Conservation (phyloP, 1,140 invertebrate species). For the Drosophila nigromelanica region DNA sequence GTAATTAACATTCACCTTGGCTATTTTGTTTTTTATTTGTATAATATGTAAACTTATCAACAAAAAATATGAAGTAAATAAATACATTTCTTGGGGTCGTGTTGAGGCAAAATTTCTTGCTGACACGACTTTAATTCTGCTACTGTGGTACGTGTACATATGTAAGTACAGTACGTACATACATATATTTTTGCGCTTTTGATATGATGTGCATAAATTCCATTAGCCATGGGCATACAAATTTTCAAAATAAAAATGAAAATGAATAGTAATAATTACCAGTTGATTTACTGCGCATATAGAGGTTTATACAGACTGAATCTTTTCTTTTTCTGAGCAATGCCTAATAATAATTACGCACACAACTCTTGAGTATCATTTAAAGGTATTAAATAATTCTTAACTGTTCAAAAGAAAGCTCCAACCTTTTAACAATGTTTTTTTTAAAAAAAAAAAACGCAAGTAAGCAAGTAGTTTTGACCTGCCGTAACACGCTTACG, state of each 20-base stretch:
- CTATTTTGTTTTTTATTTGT: neutral
- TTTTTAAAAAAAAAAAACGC: no score
- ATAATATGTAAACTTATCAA: neutral
- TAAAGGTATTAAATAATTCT: no score
- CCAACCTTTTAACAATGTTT: no score
- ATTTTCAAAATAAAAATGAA: neutral
- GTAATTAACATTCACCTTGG: neutral
- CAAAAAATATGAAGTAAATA: no score
- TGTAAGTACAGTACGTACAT: neutral
- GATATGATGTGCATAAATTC: constrained; percentile 1
- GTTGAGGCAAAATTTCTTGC: constrained; percentile 5
- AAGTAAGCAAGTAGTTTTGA: no score
- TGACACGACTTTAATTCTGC: neutral
- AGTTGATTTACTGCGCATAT: neutral
- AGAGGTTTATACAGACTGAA: no score
- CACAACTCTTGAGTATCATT: no score
- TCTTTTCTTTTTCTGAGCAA: neutral
- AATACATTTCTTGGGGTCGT: neutral
- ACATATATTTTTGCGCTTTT: neutral
- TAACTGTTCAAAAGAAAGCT: no score
- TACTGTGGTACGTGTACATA: neutral
- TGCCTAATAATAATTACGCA: no score
- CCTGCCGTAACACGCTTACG: no score
- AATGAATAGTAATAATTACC: neutral
- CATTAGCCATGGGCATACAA: constrained; percentile 5